Evolutionary conservation across 2,797 vertebrate species (phyloP).

Genomic region (Hephaestus fuliginosus): DNA sequence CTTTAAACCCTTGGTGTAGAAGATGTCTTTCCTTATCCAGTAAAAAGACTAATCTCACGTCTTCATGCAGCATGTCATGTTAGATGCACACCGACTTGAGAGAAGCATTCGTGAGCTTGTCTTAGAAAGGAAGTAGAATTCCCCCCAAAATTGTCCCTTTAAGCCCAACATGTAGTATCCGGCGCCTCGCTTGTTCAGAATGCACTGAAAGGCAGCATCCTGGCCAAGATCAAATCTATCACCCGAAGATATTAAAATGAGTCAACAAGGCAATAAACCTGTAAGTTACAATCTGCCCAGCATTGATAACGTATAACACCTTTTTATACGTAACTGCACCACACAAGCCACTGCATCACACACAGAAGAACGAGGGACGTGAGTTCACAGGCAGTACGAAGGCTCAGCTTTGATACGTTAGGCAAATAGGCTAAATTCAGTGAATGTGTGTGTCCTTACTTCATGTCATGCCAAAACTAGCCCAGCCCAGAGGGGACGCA

Average conservation of each 20-base stretch:
- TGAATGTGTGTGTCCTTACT: constrained; percentile 56
- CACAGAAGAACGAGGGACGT: constrained; percentile 13
- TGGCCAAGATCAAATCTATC: constrained; percentile 29
- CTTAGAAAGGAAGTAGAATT: not conserved
- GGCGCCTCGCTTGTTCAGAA: not conserved
- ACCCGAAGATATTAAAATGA: constrained; percentile 46
- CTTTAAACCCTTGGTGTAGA: not conserved
- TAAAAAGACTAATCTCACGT: not conserved
- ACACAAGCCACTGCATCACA: constrained; percentile 11
- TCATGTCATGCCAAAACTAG: constrained; percentile 64
- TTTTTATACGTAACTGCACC: constrained; percentile 19
- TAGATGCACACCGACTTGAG: not conserved
- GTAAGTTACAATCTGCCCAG: constrained; percentile 19
- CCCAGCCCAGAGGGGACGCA: constrained; percentile 66
- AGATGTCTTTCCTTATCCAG: not conserved
- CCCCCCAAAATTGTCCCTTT: not conserved
- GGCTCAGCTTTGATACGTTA: constrained; percentile 36
- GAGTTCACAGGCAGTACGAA: constrained; percentile 35
- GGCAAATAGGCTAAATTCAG: constrained; percentile 52
- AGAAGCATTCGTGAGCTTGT: not conserved
- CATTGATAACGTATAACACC: not conserved
- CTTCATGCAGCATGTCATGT: not conserved
- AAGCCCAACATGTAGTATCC: not conserved
- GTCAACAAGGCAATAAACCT: constrained; percentile 45
- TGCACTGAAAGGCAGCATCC: not conserved